A percentile compares a stretch with the other conserved stretches of the same genome.
These are phyloP conservation scores for Pelochelys cantorii DNA, from an alignment of 2,797 vertebrate genomes.

Conservation along the genomic window DNA sequence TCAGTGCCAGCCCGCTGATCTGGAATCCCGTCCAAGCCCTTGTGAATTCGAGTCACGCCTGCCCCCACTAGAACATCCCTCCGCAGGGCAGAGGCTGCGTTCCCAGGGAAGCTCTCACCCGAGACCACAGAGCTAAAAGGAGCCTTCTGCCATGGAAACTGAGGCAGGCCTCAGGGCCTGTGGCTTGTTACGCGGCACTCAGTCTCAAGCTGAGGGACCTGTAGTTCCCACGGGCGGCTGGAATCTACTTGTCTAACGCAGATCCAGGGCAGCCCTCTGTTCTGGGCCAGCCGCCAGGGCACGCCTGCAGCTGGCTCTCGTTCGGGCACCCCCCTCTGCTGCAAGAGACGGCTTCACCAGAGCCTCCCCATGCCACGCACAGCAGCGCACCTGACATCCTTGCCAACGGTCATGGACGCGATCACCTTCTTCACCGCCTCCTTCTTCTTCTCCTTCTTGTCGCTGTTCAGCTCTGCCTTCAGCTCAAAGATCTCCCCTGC, in stretches of 20 bases:
- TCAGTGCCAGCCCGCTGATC: slow-evolving; percentile 36
- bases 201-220: neutral
- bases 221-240: neutral
- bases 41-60: neutral
- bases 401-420: slow-evolving; percentile 97
- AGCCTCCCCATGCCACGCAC: accelerated
- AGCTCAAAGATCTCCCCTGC: slow-evolving; percentile 98
- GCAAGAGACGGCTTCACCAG: neutral
- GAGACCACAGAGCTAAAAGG: accelerated
- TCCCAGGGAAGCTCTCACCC: accelerated
- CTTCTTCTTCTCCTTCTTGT: slow-evolving; percentile 99
- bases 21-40: slow-evolving; percentile 23
- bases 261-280: neutral
- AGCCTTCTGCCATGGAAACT: accelerated
- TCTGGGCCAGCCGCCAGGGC: too few species aligned
- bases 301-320: accelerated
- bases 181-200: neutral
- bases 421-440: slow-evolving; percentile 99
- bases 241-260: too few species aligned
- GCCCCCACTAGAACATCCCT: neutral
- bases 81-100: neutral
- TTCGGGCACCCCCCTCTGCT: accelerated
- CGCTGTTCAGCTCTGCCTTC: slow-evolving; percentile 98
- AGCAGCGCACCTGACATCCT: slow-evolving; percentile 93
- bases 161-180: too few species aligned